Base-by-base conservation (phyloP, 1,140 invertebrate genomes). In the Atta colombica region DNA sequence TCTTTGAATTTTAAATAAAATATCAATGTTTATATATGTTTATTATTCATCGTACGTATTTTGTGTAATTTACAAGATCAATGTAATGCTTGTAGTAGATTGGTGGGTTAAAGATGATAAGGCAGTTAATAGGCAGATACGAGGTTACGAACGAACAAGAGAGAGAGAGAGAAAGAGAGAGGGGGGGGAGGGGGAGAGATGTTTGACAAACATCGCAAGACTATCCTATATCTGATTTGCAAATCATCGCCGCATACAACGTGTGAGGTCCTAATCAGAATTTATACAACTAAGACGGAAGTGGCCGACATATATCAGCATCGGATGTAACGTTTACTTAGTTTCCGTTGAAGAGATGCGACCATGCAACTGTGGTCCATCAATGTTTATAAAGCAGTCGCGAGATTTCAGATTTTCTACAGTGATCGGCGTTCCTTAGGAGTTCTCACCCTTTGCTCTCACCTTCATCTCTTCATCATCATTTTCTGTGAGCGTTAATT, bases 291-390 rank as follows among this genome's bases (percentile, higher is more conserved):
- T 81, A 88, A 90, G 89, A 84, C 86, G 81, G 87, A 92, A 92
- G 89, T 91, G 88, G 90, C 78, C 87, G 86, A 91, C 92, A 87
- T 90, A 92, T 92, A 92, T 92, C 5, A 4, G 92, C 91, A 92
- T 91, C 81, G 74, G 80, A 75, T 80, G 81, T 89, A 90, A 92
- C 84, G 90, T 92, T 92, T 92, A 82, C 90, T 90, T 84, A 87
- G 90, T 88, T 89, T 88, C 90, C 51, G 55, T 45, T 45, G 66
- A 31, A 61, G 8, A 28, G 14, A 49, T 18, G 77, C 80, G 31
- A 71, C 66, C 39, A 45, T 45, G 82, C 39, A 45, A 45, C 7
- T 8, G 75, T 84, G 74, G 74, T 69, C 69, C 80, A 69, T 78
- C 61, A 71, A 21, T n/a, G 85, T 91, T 91, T 82, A 60, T 66